Conservation (phyloP, 2,888 invertebrate genomes). For the Crematogaster levior region DNA sequence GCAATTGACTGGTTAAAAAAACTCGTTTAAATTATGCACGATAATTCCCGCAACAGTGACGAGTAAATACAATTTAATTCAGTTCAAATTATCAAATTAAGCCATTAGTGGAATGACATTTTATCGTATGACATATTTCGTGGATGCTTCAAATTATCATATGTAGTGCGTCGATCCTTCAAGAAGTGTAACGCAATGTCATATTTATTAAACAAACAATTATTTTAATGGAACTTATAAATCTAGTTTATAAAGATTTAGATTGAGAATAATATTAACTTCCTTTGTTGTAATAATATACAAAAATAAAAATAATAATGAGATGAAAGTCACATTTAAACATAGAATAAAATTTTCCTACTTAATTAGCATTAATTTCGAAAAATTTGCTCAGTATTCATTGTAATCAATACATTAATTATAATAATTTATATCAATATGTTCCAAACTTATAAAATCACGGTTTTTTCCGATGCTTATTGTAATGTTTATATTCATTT, state of each 20-base stretch:
- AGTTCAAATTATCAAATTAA: constrained; percentile 32
- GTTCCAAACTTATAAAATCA: neutral
- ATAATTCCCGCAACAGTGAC: constrained; percentile 15
- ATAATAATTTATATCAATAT: neutral
- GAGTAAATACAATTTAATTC: constrained; percentile 44
- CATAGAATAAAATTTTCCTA: neutral
- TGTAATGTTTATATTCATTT: neutral
- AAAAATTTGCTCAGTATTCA: too few species aligned
- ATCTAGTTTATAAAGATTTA: neutral
- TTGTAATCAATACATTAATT: neutral
- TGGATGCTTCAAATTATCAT: constrained; percentile 2
- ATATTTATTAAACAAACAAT: neutral
- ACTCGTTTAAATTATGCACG: constrained; percentile 38
- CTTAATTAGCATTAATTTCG: neutral
- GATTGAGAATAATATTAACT: constrained; percentile 1
- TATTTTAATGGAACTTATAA: neutral
- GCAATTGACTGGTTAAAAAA: constrained; percentile 17
- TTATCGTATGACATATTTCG: constrained; percentile 18
- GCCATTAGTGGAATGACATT: constrained; percentile 23
- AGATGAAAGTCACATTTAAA: neutral
- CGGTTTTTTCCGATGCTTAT: neutral
- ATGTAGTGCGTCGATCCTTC: neutral
- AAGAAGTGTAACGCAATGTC: neutral
- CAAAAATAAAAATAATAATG: neutral
- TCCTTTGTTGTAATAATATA: neutral